A percentile compares a stretch with the other conserved stretches of the same genome.
Evolutionary conservation across 2,888 invertebrate species (phyloP).

Genomic region (Aleiodes alternator): DNA sequence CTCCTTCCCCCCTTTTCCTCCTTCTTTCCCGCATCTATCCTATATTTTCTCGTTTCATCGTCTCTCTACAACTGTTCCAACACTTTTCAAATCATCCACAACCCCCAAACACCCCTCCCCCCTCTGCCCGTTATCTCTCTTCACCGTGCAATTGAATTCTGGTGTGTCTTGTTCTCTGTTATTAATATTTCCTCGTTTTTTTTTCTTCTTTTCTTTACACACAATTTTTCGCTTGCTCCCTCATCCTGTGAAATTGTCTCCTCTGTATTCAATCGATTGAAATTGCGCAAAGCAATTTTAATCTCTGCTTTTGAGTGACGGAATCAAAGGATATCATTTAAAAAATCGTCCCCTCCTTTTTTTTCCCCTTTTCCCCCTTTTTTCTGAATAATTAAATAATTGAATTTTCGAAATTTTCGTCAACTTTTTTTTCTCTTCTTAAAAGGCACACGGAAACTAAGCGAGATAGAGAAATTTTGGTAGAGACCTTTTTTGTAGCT

Average conservation of each 20-base stretch:
- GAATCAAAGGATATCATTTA: constrained; percentile 3
- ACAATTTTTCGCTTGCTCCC: background rate
- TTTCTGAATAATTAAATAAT: too few relatives aligned
- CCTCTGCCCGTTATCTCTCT: constrained; percentile 18
- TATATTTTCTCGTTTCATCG: constrained; percentile 24
- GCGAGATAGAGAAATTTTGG: too few relatives aligned
- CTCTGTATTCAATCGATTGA: constrained; percentile 1
- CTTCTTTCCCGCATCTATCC: constrained; percentile 27
- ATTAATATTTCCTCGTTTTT: constrained; percentile 24
- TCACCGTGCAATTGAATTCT: background rate
- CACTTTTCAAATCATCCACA: constrained; percentile 16
- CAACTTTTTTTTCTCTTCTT: too few relatives aligned
- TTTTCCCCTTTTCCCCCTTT: too few relatives aligned
- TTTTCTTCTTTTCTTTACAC: too few relatives aligned
- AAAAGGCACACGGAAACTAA: too few relatives aligned
- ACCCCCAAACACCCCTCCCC: background rate
- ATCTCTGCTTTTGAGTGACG: constrained; percentile 11
- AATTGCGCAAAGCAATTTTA: constrained; percentile 17
- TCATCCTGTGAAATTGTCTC: constrained; percentile 14
- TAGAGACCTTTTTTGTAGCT: too few relatives aligned
- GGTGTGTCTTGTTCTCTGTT: constrained; percentile 30
- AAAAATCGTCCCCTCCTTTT: too few relatives aligned
- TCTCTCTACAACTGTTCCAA: constrained; percentile 16
- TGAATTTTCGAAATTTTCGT: too few relatives aligned
- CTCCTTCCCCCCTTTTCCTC: background rate